Evolutionary conservation across 1,140 invertebrate genomes (phyloP).

Genomic region (Drosophila trapezifrons): DNA sequence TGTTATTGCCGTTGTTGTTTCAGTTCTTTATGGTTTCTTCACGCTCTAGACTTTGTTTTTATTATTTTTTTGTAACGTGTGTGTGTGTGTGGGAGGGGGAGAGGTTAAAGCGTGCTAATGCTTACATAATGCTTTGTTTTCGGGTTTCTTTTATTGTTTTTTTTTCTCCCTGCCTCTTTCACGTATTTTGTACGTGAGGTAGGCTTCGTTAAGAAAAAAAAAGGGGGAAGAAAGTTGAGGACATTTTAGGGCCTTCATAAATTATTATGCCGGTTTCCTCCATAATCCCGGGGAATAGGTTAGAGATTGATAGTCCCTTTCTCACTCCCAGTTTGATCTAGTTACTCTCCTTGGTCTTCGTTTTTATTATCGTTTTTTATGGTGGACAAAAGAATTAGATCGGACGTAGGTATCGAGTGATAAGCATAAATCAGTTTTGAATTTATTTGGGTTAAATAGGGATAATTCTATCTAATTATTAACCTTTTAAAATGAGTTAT

Average conservation of each 20-base stretch:
- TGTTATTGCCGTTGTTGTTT: conserved; percentile 33
- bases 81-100: conserved; percentile 9
- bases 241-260: conserved; percentile 43
- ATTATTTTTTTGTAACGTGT: background rate
- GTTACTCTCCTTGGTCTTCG: background rate
- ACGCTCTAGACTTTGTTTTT: conserved; percentile 55
- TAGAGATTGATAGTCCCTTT: conserved; percentile 12
- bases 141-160: conserved; percentile 30
- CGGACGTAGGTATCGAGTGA: background rate
- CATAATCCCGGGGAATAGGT: conserved; percentile 2
- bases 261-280: conserved; percentile 25
- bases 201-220: conserved; percentile 12
- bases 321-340: conserved; percentile 16
- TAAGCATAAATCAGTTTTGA: conserved; percentile 23
- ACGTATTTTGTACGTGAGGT: conserved; percentile 40
- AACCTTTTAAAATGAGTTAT: conserved; percentile 7
- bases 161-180: conserved; percentile 11
- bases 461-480: conserved; percentile 32
- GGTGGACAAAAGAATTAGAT: conserved; percentile 4
- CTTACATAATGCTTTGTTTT: conserved; percentile 67
- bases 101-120: conserved; percentile 73
- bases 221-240: conserved; percentile 24
- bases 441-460: conserved; percentile 26
- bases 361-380: conserved; percentile 17
- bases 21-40: conserved; percentile 62